Evolutionary conservation across 2,888 invertebrate species (phyloP).

Genomic region (Temnothorax ravouxi): DNA sequence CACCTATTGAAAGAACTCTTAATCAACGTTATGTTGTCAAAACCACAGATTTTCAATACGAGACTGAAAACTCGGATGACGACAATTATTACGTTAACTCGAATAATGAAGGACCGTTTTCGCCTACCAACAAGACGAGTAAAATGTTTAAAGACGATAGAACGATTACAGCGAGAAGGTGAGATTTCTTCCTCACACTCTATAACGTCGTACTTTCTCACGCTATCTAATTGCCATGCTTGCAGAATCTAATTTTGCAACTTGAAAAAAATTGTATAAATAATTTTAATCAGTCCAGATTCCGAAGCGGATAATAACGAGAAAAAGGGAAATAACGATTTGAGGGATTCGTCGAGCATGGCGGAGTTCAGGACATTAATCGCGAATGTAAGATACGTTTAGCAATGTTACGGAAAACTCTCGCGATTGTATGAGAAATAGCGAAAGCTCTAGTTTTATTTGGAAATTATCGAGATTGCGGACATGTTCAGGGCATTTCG

Average conservation of each 20-base stretch:
- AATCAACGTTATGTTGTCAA: not conserved
- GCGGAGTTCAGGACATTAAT: constrained; percentile 76
- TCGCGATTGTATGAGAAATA: constrained; percentile 4
- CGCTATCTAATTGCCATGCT: not conserved
- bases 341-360: constrained; percentile 67
- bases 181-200: not conserved
- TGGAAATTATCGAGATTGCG: constrained; percentile 46
- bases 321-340: not conserved
- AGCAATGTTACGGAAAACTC: constrained; percentile 2
- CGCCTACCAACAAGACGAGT: not conserved
- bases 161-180: not conserved
- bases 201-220: not conserved
- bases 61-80: constrained; percentile 19
- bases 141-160: not conserved
- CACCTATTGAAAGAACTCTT: not conserved
- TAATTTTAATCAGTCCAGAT: constrained; percentile 39
- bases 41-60: constrained; percentile 21
- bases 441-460: not conserved
- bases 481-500: constrained; percentile 22
- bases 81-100: not conserved
- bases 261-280: constrained; percentile 14
- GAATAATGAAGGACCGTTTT: constrained; percentile 15
- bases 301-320: not conserved
- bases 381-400: constrained; percentile 54
- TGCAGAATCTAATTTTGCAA: not conserved